A percentile compares a stretch with the other conserved stretches of the same genome.
These are phyloP conservation scores for Sebastes minor DNA, from an alignment of 2,797 vertebrate genomes.

Conservation along the genomic window DNA sequence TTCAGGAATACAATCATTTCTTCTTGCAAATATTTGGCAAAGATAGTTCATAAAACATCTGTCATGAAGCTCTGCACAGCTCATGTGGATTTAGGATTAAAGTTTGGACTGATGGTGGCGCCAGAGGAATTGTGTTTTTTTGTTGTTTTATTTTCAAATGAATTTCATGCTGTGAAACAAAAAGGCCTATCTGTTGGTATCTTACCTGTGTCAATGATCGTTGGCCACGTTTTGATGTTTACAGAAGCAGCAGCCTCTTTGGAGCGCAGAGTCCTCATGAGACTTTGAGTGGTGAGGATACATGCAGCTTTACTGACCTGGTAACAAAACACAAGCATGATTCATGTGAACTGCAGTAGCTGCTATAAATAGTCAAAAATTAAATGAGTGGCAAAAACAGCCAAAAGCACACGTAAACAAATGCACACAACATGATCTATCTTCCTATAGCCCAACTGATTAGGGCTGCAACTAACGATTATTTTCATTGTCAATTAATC, in stretches of 20 bases:
- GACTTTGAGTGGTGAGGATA: constrained; percentile 94
- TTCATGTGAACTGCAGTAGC: neutral
- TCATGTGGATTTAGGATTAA: neutral
- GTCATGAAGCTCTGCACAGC: neutral
- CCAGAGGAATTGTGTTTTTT: neutral
- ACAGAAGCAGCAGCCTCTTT: constrained; percentile 93
- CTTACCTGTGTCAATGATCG: constrained; percentile 95
- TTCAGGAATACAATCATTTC: neutral
- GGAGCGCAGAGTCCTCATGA: constrained; percentile 92
- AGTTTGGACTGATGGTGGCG: neutral
- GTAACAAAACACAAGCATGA: constrained; percentile 22
- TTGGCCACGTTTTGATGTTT: constrained; percentile 98
- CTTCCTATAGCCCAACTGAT: neutral
- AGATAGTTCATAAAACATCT: neutral
- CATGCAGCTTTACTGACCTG: constrained; percentile 98
- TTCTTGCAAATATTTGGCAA: neutral
- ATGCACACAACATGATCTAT: neutral
- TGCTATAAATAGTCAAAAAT: neutral
- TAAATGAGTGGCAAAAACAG: neutral
- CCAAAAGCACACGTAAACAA: neutral
- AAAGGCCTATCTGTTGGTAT: neutral
- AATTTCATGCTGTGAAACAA: no score
- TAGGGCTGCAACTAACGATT: no score
- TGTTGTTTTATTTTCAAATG: neutral
- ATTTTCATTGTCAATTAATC: no score